Percentiles rank a stretch among this genome's conserved stretches.
Conservation (phyloP, 2,888 invertebrate species). For the Megastigmus dorsalis region DNA sequence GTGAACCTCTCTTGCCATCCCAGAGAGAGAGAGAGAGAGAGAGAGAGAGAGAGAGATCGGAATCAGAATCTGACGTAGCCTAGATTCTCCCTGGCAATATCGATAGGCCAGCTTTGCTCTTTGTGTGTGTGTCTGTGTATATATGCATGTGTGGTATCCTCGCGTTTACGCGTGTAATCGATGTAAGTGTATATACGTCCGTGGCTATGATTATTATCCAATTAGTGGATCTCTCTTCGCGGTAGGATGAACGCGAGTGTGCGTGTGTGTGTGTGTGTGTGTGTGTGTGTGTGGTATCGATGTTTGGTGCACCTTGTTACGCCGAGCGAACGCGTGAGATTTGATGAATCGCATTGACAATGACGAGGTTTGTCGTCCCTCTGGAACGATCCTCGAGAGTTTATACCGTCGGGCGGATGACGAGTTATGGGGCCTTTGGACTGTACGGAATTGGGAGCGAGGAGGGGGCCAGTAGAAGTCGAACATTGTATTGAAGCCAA, state of each 20-base stretch:
- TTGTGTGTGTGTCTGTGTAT: too few species aligned
- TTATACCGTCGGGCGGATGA: neutral
- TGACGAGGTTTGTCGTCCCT: slow-evolving; percentile 10
- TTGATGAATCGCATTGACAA: slow-evolving; percentile 36
- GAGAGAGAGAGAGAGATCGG: too few species aligned
- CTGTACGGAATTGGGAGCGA: neutral
- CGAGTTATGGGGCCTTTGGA: neutral
- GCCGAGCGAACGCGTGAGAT: neutral
- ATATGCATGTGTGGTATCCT: too few species aligned
- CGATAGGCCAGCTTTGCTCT: neutral
- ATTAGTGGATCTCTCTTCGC: slow-evolving; percentile 1
- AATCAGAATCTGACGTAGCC: slow-evolving; percentile 59
- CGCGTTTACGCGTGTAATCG: too few species aligned
- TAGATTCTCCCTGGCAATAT: slow-evolving; percentile 51
- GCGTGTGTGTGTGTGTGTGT: neutral
- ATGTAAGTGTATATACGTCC: neutral
- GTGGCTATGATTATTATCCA: slow-evolving; percentile 9
- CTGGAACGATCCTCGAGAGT: too few species aligned
- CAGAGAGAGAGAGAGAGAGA: too few species aligned
- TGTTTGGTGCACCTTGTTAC: neutral
- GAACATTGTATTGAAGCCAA: neutral
- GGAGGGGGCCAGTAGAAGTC: neutral
- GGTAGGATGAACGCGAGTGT: neutral
- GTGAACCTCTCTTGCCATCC: neutral
- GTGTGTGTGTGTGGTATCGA: neutral